Evolutionary conservation across 2,113 vertebrate genomes (phyloP).

Genomic region (Petrocephalus zakoni): DNA sequence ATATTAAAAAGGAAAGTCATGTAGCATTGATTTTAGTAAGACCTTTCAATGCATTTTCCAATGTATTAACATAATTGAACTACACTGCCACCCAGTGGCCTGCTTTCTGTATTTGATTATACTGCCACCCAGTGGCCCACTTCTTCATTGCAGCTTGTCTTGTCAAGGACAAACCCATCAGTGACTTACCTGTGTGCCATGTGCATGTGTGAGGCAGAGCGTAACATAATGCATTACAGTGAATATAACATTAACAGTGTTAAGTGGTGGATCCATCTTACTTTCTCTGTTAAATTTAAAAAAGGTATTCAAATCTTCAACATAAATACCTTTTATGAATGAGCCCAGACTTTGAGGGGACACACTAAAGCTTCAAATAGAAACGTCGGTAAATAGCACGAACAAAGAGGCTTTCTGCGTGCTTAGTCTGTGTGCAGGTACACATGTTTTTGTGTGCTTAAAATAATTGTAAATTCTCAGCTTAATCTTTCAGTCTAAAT

Average conservation of each 20-base stretch:
- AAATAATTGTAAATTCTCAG: neutral
- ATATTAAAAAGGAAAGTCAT: neutral
- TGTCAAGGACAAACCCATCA: neutral
- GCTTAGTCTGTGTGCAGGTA: neutral
- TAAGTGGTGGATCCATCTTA: neutral
- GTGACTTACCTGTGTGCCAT: neutral
- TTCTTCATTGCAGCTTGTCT: slow-evolving; percentile 31
- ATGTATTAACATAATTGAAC: neutral
- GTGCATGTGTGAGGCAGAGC: neutral
- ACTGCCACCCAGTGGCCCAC: slow-evolving; percentile 54
- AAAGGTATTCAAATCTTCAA: neutral
- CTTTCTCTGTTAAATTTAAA: neutral
- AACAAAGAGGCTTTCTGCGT: neutral
- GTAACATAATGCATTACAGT: neutral
- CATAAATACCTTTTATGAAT: neutral
- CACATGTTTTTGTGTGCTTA: neutral
- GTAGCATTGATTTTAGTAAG: neutral
- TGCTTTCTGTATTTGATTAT: slow-evolving; percentile 18
- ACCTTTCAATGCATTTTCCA: neutral
- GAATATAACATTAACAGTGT: neutral
- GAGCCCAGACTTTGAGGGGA: neutral
- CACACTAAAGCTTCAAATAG: neutral
- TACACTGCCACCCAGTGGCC: slow-evolving; percentile 54
- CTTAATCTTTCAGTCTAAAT: neutral
- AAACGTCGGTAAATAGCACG: neutral